A percentile compares a stretch with the other conserved stretches of the same genome.
Evolutionary conservation across 2,888 invertebrate species (phyloP).

Genomic region (Dryococelus australis): DNA sequence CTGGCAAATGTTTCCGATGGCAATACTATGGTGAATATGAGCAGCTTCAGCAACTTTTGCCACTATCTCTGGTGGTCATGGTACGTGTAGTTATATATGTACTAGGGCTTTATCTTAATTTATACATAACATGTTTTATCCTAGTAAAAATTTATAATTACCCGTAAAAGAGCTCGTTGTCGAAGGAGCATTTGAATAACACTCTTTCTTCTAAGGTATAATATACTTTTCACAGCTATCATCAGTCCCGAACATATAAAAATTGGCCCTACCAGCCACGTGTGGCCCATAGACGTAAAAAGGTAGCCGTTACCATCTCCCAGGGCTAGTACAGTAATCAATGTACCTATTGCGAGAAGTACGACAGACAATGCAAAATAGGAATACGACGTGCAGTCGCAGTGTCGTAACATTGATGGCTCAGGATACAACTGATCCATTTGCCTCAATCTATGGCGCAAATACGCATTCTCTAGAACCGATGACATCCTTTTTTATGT

Average conservation of each 20-base stretch:
- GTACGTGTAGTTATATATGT: no score
- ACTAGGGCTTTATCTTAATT: no score
- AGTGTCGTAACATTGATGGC: slow-evolving; percentile 64
- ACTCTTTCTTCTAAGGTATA: slow-evolving; percentile 70
- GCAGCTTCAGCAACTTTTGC: no score
- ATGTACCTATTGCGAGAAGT: slow-evolving; percentile 69
- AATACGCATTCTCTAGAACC: slow-evolving; percentile 47
- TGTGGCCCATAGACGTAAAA: slow-evolving; percentile 66
- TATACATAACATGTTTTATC: no score
- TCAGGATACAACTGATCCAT: slow-evolving; percentile 49
- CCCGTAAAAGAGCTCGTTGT: slow-evolving; percentile 69
- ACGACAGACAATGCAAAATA: slow-evolving; percentile 70
- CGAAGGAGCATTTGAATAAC: slow-evolving; percentile 71
- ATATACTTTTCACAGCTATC: slow-evolving; percentile 73
- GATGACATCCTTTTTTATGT: slow-evolving; percentile 42
- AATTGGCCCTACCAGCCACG: slow-evolving; percentile 73
- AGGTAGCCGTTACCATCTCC: slow-evolving; percentile 68
- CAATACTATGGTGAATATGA: no score
- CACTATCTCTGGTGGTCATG: no score
- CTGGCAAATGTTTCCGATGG: no score
- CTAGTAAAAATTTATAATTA: slow-evolving; percentile 48
- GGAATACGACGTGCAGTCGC: slow-evolving; percentile 72
- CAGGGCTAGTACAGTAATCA: slow-evolving; percentile 69
- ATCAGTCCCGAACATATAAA: slow-evolving; percentile 73
- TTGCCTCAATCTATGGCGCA: slow-evolving; percentile 47